phyloP scores from a whole-genome alignment of 2,113 vertebrate species.

The Ameiurus melas region DNA sequence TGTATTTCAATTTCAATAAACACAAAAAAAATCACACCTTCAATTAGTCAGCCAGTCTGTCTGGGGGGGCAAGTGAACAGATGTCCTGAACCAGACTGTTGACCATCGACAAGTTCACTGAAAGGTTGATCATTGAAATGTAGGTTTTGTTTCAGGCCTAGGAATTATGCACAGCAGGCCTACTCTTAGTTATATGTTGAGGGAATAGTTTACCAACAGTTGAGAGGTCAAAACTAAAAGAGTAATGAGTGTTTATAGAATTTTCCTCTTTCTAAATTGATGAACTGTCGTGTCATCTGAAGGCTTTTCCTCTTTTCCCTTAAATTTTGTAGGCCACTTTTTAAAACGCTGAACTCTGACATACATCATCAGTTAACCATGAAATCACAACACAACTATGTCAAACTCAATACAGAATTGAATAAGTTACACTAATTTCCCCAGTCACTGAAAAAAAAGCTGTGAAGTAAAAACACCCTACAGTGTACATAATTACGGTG shows the following conservation, averaged over 20 bases:
- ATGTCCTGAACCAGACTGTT: neutral
- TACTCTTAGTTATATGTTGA: constrained; percentile 3
- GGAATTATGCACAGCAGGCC: neutral
- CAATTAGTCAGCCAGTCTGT: neutral
- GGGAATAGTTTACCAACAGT: constrained; percentile 14
- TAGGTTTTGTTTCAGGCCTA: neutral
- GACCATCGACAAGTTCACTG: neutral
- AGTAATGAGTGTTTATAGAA: neutral
- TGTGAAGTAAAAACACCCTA: neutral
- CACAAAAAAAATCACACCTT: neutral
- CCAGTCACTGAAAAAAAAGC: neutral
- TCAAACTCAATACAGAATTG: constrained; percentile 5
- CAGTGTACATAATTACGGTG: constrained; percentile 41
- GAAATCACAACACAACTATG: neutral
- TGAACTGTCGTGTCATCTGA: constrained; percentile 14
- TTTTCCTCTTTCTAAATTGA: constrained; percentile 9
- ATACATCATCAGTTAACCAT: neutral
- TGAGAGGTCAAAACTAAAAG: constrained; percentile 6
- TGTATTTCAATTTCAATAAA: neutral
- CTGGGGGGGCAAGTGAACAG: neutral
- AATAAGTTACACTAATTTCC: neutral
- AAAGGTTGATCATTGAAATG: neutral
- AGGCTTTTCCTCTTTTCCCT: neutral
- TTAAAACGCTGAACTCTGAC: constrained; percentile 6
- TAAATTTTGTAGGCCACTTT: neutral